Evolutionary conservation across 2,888 invertebrate genomes (phyloP), one percentile per base, ranked within the genome.

Genomic region (Tetanocera ferruginea): DNA sequence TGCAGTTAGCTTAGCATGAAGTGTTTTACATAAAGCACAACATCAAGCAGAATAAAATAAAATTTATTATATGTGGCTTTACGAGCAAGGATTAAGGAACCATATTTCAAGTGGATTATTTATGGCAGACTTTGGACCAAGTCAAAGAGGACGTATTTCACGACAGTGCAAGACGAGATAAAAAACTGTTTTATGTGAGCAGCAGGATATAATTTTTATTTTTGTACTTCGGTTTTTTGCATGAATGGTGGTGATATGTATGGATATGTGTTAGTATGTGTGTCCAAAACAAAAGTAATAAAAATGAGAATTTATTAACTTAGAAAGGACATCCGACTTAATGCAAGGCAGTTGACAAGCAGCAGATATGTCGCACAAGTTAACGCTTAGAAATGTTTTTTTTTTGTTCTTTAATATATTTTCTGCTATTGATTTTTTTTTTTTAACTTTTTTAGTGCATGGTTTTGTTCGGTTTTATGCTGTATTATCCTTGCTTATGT

Each of bases 401-500:
- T 14, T 6, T 17, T 31, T 37, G 34, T n/a, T 11, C 11, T 5
- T 34, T 3, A 11, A 66, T 43, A 43, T 43, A 3, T 43, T 2
- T 43, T 4, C 37, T 11, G 6, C 14, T 43, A 43, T 43, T 43
- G 43, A 43, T 43, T 43, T 66, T 34, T 37, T 4, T 49, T 37
- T 67, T n/a, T n/a, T n/a, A n/a, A n/a, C n/a, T n/a, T n/a, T n/a
- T n/a, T n/a, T n/a, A n/a, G n/a, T n/a, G n/a, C 11, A 37, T 37
- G 14, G 14, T 34, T 43, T 67, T 67, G 8, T 0, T 49, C 3
- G 14, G 11, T 34, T 17, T 14, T 37, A 25, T 23, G 19, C 43
- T 34, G 9, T 84, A 86, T 83, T 84, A 85, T 84, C 84, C 83
- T 86, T 83, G 82, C 83, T 81, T 86, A 43, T 43, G 43, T 81